Evolutionary conservation across 1,140 invertebrate species (phyloP).

Genomic region (Sinonovacula constricta): DNA sequence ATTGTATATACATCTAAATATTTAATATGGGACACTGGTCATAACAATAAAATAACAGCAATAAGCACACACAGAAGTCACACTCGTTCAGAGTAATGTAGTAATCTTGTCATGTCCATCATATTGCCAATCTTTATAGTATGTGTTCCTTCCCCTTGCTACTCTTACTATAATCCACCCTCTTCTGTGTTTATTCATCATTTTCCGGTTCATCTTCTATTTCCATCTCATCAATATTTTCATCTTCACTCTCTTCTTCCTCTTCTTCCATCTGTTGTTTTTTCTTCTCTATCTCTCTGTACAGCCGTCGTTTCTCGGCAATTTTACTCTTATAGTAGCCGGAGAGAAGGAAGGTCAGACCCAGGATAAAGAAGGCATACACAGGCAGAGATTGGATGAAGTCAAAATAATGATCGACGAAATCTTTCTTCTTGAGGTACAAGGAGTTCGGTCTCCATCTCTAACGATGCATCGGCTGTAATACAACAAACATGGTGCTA

Average conservation of each 20-base stretch:
- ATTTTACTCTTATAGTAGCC: constrained; percentile 45
- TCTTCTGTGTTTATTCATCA: too few relatives aligned
- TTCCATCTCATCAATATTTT: constrained; percentile 3
- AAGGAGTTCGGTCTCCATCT: constrained; percentile 39
- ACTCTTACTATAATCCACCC: too few relatives aligned
- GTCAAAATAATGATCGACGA: constrained; percentile 46
- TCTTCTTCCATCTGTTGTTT: constrained; percentile 25
- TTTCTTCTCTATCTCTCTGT: constrained; percentile 33
- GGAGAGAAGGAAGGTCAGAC: constrained; percentile 32
- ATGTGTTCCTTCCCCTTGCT: too few relatives aligned
- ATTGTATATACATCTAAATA: too few relatives aligned
- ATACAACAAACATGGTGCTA: too few relatives aligned
- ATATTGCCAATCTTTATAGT: too few relatives aligned
- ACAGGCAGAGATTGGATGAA: constrained; percentile 38
- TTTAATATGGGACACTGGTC: too few relatives aligned
- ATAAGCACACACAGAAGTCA: too few relatives aligned
- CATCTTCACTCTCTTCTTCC: constrained; percentile 3
- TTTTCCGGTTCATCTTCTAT: not conserved
- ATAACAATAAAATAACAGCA: too few relatives aligned
- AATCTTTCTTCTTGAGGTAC: constrained; percentile 35
- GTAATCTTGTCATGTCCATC: too few relatives aligned
- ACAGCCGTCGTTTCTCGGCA: constrained; percentile 31
- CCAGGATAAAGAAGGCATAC: constrained; percentile 47
- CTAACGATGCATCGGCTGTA: constrained; percentile 44
- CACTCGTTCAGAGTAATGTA: too few relatives aligned